Base-by-base conservation (phyloP, 2,797 vertebrate genomes). In the Phoeniculus purpureus region DNA sequence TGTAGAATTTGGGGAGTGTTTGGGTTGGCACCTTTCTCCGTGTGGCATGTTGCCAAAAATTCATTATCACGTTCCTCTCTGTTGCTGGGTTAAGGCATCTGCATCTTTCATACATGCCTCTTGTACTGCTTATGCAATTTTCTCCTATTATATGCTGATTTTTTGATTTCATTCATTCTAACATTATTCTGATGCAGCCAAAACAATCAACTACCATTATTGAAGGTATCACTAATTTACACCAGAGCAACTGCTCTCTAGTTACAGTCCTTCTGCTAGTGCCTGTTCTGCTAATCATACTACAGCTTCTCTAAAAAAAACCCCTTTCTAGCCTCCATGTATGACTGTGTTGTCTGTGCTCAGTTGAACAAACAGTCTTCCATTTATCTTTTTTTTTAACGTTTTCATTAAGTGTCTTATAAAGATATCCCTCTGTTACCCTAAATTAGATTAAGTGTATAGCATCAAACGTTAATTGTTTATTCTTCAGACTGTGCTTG, bases 371-470 rank as follows among this genome's bases (percentile, higher is more conserved):
- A 87, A 83, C 91, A n/a, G 32, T 65, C 5, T 23, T 85, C 32
- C 77, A 27, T 71, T 81, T 54, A 16, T 64, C 14, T 40, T 22
- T 18, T n/a, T 54, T 40, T 25, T 11, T 65, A 9, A 17, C 2
- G 19, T 80, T 89, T 86, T 84, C 43, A 70, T 80, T 80, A 77
- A 60, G 25, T 60, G 54, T 51, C 40, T 74, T 71, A 25, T 26
- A 77, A 86, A 67, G 29, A 43, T 29, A 65, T n/a, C 40, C 19
- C 26, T 75, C 34, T 27, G 61, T 77, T 90, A 45, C 54, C 18
- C 27, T 45, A 64, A 88, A 92, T 81, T 61, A 71, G 80, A 82
- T 93, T 62, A 86, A 86, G 10, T 82, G 12, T 59, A 58, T 87
- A 65, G 7, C 43, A 72, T 72, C 37, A 80, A 67, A 72, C 62